These are phyloP conservation scores for Nephila pilipes DNA, from an alignment of 1,140 invertebrate genomes.

Conservation along the genomic window DNA sequence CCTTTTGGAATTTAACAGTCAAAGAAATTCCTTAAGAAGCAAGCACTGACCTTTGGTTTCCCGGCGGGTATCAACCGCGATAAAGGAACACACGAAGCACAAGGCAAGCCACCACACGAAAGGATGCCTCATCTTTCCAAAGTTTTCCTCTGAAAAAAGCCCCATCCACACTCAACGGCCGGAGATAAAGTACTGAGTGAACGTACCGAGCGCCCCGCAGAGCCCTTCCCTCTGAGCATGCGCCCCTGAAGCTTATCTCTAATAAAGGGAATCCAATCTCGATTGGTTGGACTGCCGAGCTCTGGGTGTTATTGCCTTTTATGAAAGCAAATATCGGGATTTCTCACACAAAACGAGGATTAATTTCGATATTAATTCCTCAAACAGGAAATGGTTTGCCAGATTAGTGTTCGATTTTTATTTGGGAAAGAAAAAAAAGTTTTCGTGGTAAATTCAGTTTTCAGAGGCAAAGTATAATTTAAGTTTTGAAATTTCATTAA, in stretches of 20 bases:
- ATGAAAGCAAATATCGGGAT: slow-evolving; percentile 31
- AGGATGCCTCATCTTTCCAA: slow-evolving; percentile 42
- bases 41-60: slow-evolving; percentile 45
- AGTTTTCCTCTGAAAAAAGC: slow-evolving; percentile 9
- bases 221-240: slow-evolving; percentile 37
- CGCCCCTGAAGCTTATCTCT: slow-evolving; percentile 40
- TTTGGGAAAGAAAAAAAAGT: neutral
- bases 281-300: slow-evolving; percentile 36
- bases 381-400: neutral
- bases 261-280: slow-evolving; percentile 41
- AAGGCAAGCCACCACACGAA: slow-evolving; percentile 2
- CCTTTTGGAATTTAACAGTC: too few relatives aligned
- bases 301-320: slow-evolving; percentile 30
- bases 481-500: too few relatives aligned
- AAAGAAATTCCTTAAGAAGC: too few relatives aligned
- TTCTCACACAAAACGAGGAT: slow-evolving; percentile 33
- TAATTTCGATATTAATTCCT: slow-evolving; percentile 26
- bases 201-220: slow-evolving; percentile 30
- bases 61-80: slow-evolving; percentile 14
- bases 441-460: neutral
- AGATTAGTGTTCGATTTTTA: neutral
- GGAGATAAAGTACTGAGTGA: slow-evolving; percentile 54
- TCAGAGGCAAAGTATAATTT: too few relatives aligned
- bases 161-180: slow-evolving; percentile 38
- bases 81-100: slow-evolving; percentile 30